phyloP scores from a whole-genome alignment of 92 coral and sea anemone genomes.

The Palythoa grandiflora region DNA sequence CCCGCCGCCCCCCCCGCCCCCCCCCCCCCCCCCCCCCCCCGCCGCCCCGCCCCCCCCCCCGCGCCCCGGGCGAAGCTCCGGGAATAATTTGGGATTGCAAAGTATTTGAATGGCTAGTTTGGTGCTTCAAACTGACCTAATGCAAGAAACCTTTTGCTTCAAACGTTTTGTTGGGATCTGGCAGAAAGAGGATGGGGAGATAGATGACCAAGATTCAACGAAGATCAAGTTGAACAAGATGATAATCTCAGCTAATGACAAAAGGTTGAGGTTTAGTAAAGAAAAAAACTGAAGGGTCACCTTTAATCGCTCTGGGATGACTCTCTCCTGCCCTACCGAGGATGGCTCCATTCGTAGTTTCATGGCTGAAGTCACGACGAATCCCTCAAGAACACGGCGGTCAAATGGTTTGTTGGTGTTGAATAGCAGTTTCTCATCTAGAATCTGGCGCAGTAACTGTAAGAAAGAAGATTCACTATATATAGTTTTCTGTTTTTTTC shows the following conservation, averaged over 20 bases:
- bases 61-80: no score
- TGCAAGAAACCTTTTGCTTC: no score
- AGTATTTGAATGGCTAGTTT: no score
- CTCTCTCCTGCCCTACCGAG: conserved; percentile 65
- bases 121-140: no score
- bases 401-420: conserved; percentile 96
- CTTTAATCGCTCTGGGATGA: conserved; percentile 91
- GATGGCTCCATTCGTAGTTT: conserved; percentile 67
- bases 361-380: conserved; percentile 91
- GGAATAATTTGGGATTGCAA: no score
- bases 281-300: conserved; percentile 35
- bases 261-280: not conserved
- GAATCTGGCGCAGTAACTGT: conserved; percentile 91
- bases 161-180: no score
- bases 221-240: not conserved
- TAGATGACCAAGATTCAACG: not conserved
- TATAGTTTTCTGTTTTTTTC: no score
- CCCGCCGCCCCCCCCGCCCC: no score
- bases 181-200: no score
- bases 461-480: not conserved
- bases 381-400: conserved; percentile 93
- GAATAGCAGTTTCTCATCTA: conserved; percentile 88
- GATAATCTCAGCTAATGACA: not conserved
- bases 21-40: no score
- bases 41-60: no score